Conservation (phyloP, 1,140 invertebrate species). For the Drosophila prosaltans region DNA sequence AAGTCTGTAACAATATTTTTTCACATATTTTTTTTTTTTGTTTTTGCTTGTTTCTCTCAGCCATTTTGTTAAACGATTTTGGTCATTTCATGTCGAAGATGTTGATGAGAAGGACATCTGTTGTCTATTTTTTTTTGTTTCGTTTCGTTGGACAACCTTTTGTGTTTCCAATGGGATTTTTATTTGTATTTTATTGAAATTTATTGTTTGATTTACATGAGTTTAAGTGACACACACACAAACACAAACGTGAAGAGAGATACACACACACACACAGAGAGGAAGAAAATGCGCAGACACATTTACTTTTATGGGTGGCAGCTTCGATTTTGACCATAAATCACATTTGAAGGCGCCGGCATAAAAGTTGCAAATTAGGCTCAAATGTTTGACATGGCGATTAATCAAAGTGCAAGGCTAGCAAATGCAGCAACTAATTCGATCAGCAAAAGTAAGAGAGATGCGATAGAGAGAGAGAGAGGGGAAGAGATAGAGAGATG, state of each 20-base stretch:
- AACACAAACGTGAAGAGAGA: background rate
- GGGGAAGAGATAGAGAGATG: conserved; percentile 5
- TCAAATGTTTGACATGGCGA: conserved; percentile 61
- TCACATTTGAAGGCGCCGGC: conserved; percentile 59
- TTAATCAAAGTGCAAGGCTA: conserved; percentile 62
- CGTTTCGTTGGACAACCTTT: background rate
- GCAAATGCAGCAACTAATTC: conserved; percentile 62
- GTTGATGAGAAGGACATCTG: conserved; percentile 3
- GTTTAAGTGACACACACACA: conserved; percentile 46
- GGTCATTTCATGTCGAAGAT: background rate
- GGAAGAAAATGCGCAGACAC: background rate
- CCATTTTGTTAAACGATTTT: no score
- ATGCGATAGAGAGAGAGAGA: background rate
- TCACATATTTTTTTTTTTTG: background rate
- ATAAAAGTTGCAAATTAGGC: conserved; percentile 66
- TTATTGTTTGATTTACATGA: conserved; percentile 69
- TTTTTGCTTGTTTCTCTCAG: background rate
- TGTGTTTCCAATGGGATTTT: conserved; percentile 43
- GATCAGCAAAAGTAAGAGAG: conserved; percentile 29
- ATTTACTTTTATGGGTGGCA: conserved; percentile 39
- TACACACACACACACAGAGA: conserved; percentile 16
- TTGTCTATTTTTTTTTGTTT: background rate
- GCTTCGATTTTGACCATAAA: conserved; percentile 48
- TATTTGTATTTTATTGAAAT: conserved; percentile 72
- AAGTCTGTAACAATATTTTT: no score